Conservation (phyloP, 2,888 invertebrate genomes). For the Rotaria socialis region DNA sequence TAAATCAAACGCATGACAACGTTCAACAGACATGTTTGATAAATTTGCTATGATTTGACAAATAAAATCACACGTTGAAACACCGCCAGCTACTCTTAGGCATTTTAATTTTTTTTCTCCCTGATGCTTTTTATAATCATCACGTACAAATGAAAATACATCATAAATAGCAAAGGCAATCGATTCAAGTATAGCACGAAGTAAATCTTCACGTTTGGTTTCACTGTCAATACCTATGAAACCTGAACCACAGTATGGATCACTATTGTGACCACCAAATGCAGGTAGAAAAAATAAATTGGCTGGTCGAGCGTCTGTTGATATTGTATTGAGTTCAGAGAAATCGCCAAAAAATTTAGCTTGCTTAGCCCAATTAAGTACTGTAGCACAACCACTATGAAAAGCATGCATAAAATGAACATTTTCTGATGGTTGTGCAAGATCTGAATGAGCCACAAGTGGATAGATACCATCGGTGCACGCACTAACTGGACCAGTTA, state of each 20-base stretch:
- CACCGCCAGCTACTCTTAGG: constrained; percentile 31
- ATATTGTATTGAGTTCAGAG: not conserved
- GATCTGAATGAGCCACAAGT: constrained; percentile 29
- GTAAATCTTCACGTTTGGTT: constrained; percentile 72
- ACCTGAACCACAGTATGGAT: constrained; percentile 70
- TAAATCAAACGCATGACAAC: constrained; percentile 13
- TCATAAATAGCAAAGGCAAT: constrained; percentile 66
- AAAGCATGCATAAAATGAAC: constrained; percentile 34
- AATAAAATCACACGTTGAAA: constrained; percentile 1
- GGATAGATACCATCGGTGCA: constrained; percentile 40
- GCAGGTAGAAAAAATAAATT: constrained; percentile 32
- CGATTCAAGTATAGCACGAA: constrained; percentile 78
- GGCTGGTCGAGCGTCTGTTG: not conserved
- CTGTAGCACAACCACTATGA: not conserved
- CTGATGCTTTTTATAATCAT: constrained; percentile 17
- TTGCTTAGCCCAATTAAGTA: constrained; percentile 25
- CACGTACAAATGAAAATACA: constrained; percentile 30
- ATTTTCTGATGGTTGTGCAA: not conserved
- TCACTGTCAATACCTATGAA: constrained; percentile 73
- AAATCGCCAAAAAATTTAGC: constrained; percentile 31
- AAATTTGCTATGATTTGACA: constrained; percentile 17
- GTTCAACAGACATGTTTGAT: not conserved
- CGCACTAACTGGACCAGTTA: constrained; percentile 66
- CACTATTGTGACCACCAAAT: constrained; percentile 37
- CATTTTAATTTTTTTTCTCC: not conserved